Percentiles rank a stretch among this genome's conserved stretches.
Conservation (phyloP, 2,113 vertebrate genomes). For the Mixornis gularis region DNA sequence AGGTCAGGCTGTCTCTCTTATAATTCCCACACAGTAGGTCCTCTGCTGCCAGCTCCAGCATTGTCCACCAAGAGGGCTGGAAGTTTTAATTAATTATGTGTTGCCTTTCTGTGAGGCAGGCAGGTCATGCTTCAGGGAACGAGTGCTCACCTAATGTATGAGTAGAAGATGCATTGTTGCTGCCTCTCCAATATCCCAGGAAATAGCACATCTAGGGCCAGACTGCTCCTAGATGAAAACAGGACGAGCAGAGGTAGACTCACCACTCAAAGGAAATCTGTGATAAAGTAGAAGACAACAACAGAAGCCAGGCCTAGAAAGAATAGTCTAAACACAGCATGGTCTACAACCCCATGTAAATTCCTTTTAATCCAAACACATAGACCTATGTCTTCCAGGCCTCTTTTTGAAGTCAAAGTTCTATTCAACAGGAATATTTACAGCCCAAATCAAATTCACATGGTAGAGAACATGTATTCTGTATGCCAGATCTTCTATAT, state of each 20-base stretch:
- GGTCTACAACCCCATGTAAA: not conserved
- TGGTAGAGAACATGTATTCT: not conserved
- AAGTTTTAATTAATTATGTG: rapidly evolving
- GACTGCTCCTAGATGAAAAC: not conserved
- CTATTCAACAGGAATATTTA: not conserved
- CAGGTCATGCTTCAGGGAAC: not conserved
- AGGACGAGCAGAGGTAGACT: not conserved
- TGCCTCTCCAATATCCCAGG: not conserved
- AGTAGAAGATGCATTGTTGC: not conserved
- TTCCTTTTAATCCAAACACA: not conserved
- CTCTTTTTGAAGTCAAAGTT: not conserved
- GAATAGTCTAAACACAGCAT: not conserved
- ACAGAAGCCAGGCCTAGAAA: not conserved
- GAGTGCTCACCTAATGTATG: not conserved
- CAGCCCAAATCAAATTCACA: not conserved
- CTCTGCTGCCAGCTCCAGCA: not conserved
- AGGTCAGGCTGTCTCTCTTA: not conserved
- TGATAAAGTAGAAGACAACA: not conserved
- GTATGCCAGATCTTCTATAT: not conserved
- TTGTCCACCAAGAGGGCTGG: not conserved
- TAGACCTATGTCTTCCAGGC: not conserved
- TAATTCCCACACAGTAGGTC: not conserved
- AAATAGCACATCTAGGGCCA: not conserved
- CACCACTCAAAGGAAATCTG: not conserved
- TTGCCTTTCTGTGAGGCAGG: not conserved